Conservation (phyloP, 1,140 invertebrate genomes). For the Belonocnema kinseyi region DNA sequence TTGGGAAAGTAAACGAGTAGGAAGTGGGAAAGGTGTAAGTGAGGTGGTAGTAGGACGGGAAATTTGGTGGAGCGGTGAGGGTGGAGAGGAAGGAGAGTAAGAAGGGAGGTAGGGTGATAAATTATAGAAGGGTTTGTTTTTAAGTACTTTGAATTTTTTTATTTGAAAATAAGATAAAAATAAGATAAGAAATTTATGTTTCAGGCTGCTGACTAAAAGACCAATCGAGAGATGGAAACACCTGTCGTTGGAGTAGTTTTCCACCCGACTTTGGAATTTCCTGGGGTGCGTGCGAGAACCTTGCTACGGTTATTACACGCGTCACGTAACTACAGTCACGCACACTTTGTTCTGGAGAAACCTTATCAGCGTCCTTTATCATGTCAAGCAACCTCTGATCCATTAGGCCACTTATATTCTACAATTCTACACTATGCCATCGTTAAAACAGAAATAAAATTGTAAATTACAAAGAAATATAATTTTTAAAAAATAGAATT, state of each 20-base stretch:
- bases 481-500: slow-evolving; percentile 44
- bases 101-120: no score
- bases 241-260: slow-evolving; percentile 45
- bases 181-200: slow-evolving; percentile 39
- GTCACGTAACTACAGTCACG: slow-evolving; percentile 73
- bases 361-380: slow-evolving; percentile 73
- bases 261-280: slow-evolving; percentile 44
- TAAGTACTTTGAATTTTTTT: no score
- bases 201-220: slow-evolving; percentile 43
- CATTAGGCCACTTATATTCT: slow-evolving; percentile 69
- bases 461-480: slow-evolving; percentile 41
- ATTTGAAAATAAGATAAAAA: not conserved
- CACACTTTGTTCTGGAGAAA: slow-evolving; percentile 60
- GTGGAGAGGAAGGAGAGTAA: no score
- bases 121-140: no score
- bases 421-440: slow-evolving; percentile 33
- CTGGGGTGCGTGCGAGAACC: slow-evolving; percentile 65
- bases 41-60: no score
- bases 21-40: no score
- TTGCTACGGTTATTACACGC: slow-evolving; percentile 75
- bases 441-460: slow-evolving; percentile 1
- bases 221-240: slow-evolving; percentile 36
- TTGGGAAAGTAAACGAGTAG: no score
- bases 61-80: no score
- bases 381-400: slow-evolving; percentile 71